A percentile compares a stretch with the other conserved stretches of the same genome.
Evolutionary conservation across 2,113 vertebrate genomes (phyloP).

Genomic region (Hydrochoerus hydrochaeris): DNA sequence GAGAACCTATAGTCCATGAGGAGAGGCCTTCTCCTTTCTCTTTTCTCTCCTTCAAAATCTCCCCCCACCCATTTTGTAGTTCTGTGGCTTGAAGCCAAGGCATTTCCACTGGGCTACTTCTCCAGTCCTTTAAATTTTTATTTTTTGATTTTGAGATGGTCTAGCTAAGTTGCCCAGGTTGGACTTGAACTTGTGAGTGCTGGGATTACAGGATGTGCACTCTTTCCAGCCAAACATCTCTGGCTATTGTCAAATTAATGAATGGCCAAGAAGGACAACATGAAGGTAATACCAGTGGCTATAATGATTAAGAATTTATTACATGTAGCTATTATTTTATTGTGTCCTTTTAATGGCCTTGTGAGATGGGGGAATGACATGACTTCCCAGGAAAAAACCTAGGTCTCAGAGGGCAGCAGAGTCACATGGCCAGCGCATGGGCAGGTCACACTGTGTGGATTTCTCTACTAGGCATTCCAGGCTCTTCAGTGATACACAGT

Average conservation of each 20-base stretch:
- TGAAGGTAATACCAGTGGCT: background rate
- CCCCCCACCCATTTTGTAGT: background rate
- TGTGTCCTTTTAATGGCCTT: background rate
- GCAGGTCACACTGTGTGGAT: background rate
- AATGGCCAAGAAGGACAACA: background rate
- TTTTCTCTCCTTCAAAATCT: background rate
- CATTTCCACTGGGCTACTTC: background rate
- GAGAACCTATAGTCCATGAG: background rate
- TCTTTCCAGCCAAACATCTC: background rate
- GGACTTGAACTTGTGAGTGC: background rate
- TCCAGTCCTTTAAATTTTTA: background rate
- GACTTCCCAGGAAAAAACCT: slow-evolving; percentile 4
- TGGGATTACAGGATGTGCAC: background rate
- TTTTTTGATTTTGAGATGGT: background rate
- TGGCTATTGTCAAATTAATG: background rate
- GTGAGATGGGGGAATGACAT: background rate
- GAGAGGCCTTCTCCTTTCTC: background rate
- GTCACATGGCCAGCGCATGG: background rate
- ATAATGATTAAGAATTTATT: slow-evolving; percentile 33
- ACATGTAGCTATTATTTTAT: background rate
- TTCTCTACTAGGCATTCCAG: background rate
- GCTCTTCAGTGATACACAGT: background rate
- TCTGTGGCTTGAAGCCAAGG: background rate
- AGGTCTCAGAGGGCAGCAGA: background rate
- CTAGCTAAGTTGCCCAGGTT: background rate